These are phyloP conservation scores for Noctua pronuba DNA, from an alignment of 2,888 invertebrate species.

Conservation along the genomic window DNA sequence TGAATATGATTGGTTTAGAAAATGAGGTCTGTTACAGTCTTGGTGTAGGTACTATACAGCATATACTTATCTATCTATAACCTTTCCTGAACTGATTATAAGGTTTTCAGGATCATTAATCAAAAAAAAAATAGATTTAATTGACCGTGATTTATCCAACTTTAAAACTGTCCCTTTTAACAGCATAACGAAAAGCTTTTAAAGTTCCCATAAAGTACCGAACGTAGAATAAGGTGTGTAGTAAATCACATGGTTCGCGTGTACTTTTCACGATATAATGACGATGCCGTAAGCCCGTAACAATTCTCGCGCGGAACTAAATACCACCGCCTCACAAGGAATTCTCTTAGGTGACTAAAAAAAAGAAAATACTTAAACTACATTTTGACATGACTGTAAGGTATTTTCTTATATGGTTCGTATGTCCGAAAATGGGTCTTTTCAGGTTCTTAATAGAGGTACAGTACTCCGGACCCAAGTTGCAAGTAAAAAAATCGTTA, in stretches of 20 bases:
- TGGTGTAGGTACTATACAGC: background rate
- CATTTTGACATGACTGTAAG: background rate
- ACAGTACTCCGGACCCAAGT: background rate
- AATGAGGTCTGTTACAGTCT: background rate
- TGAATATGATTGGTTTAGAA: background rate
- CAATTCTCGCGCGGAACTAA: slow-evolving; percentile 35
- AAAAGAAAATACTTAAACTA: background rate
- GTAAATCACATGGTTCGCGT: slow-evolving; percentile 54
- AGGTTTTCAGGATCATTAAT: background rate
- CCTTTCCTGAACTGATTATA: too few relatives aligned
- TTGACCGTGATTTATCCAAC: background rate
- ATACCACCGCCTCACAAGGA: slow-evolving; percentile 2
- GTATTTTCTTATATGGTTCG: background rate
- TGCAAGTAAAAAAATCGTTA: background rate
- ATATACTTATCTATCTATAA: background rate
- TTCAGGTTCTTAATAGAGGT: background rate
- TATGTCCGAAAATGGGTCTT: background rate
- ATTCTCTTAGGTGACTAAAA: slow-evolving; percentile 5
- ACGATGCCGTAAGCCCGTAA: background rate
- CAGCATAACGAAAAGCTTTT: background rate
- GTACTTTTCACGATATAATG: slow-evolving; percentile 24
- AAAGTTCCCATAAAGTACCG: slow-evolving; percentile 8
- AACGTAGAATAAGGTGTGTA: slow-evolving; percentile 13
- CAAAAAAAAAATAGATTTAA: background rate
- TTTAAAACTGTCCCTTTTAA: background rate